phyloP scores from a whole-genome alignment of 2,113 vertebrate species.

The Orthonyx spaldingii region DNA sequence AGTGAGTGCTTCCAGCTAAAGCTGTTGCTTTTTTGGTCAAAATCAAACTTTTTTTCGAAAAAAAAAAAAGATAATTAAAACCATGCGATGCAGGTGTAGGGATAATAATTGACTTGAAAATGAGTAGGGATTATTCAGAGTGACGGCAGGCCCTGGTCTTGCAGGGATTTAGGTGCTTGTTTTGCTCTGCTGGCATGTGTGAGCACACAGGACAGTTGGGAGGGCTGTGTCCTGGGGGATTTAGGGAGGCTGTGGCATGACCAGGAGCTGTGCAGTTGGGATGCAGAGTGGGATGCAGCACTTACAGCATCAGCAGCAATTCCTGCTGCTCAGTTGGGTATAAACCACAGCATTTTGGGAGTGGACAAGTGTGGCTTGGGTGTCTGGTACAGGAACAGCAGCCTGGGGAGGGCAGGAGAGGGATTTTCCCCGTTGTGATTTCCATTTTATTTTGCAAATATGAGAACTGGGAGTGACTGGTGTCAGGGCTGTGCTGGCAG shows the following conservation, averaged over 20 bases:
- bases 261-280: neutral
- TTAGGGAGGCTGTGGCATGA: neutral
- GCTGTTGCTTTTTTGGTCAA: neutral
- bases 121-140: neutral
- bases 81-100: fast-evolving
- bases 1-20: neutral
- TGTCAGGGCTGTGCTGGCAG: neutral
- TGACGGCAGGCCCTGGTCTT: neutral
- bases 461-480: neutral
- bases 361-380: fast-evolving
- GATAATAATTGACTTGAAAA: neutral
- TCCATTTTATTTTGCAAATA: neutral
- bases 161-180: neutral
- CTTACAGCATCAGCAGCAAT: neutral
- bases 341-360: neutral
- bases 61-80: neutral
- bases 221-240: neutral
- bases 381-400: neutral
- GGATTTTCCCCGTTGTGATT: neutral
- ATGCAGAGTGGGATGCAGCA: neutral
- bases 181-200: neutral
- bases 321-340: neutral
- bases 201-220: fast-evolving
- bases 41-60: neutral
- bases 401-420: neutral